phyloP scores from a whole-genome alignment of 1,140 invertebrate species.

The Carcinoscorpius rotundicauda region DNA sequence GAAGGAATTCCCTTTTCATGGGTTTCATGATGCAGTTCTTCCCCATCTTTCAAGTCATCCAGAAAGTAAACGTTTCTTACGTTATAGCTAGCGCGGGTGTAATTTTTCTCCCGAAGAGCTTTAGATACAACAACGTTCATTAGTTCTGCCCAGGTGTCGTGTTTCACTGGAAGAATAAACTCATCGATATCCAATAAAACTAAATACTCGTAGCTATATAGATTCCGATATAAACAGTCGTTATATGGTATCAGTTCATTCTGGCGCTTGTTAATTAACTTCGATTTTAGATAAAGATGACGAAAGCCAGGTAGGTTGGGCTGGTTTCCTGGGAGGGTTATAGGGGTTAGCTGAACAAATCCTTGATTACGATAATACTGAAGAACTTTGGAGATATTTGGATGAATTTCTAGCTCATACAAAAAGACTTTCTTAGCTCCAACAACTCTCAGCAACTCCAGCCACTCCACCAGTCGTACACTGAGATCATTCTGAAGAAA shows the following conservation, averaged over 20 bases:
- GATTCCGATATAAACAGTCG: slow-evolving; percentile 86
- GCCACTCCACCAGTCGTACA: slow-evolving; percentile 85
- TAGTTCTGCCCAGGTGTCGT: slow-evolving; percentile 58
- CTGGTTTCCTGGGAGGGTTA: slow-evolving; percentile 82
- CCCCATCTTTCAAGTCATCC: slow-evolving; percentile 53
- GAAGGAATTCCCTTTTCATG: slow-evolving; percentile 51
- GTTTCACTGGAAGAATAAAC: slow-evolving; percentile 79
- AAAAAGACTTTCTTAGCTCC: slow-evolving; percentile 88
- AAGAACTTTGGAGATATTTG: slow-evolving; percentile 78
- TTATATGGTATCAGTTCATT: slow-evolving; percentile 95
- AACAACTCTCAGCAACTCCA: slow-evolving; percentile 69
- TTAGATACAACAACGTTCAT: slow-evolving; percentile 53
- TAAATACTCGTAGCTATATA: slow-evolving; percentile 81
- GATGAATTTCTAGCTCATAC: slow-evolving; percentile 80
- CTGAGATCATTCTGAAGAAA: slow-evolving; percentile 83
- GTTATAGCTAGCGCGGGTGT: slow-evolving; percentile 71
- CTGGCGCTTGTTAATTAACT: slow-evolving; percentile 76
- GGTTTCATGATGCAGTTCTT: slow-evolving; percentile 24
- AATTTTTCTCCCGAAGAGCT: slow-evolving; percentile 47
- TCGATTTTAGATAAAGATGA: slow-evolving; percentile 77
- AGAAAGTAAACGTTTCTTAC: slow-evolving; percentile 90
- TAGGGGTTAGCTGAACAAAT: slow-evolving; percentile 64
- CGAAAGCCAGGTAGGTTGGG: slow-evolving; percentile 78
- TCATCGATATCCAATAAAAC: slow-evolving; percentile 86
- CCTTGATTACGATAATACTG: slow-evolving; percentile 61